Percentiles rank a stretch among this genome's conserved stretches.
Conservation (phyloP, 2,888 invertebrate genomes). For the Melanostoma mellinum region DNA sequence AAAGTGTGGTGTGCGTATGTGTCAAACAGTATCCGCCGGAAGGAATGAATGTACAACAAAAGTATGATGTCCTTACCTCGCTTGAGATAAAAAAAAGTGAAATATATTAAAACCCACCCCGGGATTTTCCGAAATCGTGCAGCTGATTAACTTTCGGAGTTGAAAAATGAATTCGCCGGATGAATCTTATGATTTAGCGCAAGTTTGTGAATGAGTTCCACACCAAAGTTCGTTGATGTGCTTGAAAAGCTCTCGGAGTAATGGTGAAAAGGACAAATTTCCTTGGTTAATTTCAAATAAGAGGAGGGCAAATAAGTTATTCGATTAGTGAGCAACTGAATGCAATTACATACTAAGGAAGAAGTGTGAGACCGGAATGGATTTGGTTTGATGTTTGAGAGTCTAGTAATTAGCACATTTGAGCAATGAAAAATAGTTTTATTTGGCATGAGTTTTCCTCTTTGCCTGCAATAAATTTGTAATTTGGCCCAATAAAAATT, state of each 20-base stretch:
- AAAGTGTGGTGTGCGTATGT: conserved; percentile 31
- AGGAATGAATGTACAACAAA: conserved; percentile 34
- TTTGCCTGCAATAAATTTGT: too few species aligned
- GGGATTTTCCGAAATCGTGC: neutral
- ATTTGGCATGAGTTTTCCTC: too few species aligned
- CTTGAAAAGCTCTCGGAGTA: neutral
- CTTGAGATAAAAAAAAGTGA: neutral
- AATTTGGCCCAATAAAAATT: too few species aligned
- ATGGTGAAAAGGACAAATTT: too few species aligned
- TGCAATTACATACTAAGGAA: too few species aligned
- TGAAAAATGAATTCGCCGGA: conserved; percentile 54
- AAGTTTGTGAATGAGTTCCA: conserved; percentile 36
- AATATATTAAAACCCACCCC: neutral
- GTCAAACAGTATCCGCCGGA: conserved; percentile 44
- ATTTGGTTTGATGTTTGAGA: too few species aligned
- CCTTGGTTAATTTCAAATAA: too few species aligned
- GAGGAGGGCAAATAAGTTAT: too few species aligned
- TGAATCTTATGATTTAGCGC: conserved; percentile 35
- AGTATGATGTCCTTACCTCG: conserved; percentile 32
- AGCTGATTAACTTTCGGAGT: conserved; percentile 43
- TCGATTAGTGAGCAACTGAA: too few species aligned
- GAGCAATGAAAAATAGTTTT: too few species aligned
- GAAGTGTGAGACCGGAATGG: too few species aligned
- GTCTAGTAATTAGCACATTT: too few species aligned
- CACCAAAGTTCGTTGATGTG: neutral